Base-by-base conservation (phyloP, 1,140 invertebrate genomes). In the Meloidogyne chitwoodi region DNA sequence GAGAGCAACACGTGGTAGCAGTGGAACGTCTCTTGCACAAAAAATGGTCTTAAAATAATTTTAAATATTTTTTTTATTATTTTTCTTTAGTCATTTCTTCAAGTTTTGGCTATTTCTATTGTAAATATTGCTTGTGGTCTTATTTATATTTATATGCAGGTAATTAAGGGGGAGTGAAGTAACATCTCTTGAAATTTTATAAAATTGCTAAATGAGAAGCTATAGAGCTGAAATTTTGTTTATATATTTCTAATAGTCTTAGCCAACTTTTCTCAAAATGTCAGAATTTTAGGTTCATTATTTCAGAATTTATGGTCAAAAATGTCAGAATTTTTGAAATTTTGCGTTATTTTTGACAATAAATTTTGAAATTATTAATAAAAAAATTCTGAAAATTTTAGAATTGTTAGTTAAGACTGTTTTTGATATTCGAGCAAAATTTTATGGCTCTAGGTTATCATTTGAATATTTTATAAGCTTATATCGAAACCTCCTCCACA, bases 101-200 rank as follows among this genome's bases (percentile, higher is more conserved):
- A 75, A 75, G 74, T 75, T 31, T 24, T 75, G 65, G 65, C 69
- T 56, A 75, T 75, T 63, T 69, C 65, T 5, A 24, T 34, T 69
- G 74, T 75, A 63, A 75, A 75, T 63, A 74, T 63, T 24, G 16
- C 68, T 38, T 44, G 34, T 29, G 74, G 65, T 16, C 65, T 74
- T 69, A 75, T 75, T 63, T 75, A 75, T 63, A 74, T 75, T 41
- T 75, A 75, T 38, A 75, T 75, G 74, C 69, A 75, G 19, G 48
- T 56, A n/a, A 48, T 48, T 2, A 48, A 19, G 44, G 2, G 16
- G 14, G 44, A 48, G 44, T 3, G 19, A 48, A 19, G 44, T 48
- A 48, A 0, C 16, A 19, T 14, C 0, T 3, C 5, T n/a, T 56
- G 6, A 56, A 6, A 0, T 8, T 56, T 56, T 8, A 56, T 56